Evolutionary conservation across 2,888 invertebrate genomes (phyloP).

Genomic region (Falcaria lacertinaria): DNA sequence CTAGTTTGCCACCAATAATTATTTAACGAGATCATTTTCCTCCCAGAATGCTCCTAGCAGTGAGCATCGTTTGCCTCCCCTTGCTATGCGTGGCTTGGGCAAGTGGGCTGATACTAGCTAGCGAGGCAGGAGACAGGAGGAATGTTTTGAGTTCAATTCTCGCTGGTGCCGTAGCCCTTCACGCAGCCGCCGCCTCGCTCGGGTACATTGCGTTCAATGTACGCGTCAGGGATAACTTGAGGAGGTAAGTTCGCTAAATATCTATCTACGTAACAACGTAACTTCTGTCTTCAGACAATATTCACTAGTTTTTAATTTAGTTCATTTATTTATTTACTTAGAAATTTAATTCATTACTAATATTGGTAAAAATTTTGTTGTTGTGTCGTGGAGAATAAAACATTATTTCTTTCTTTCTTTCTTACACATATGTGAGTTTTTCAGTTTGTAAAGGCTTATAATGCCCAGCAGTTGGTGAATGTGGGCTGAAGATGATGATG

Average conservation of each 20-base stretch:
- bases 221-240: slow-evolving; percentile 88
- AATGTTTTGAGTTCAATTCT: slow-evolving; percentile 86
- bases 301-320: no score
- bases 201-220: slow-evolving; percentile 94
- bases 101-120: slow-evolving; percentile 67
- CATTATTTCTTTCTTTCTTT: no score
- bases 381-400: no score
- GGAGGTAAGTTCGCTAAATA: slow-evolving; percentile 62
- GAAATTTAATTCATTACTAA: no score
- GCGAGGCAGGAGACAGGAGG: slow-evolving; percentile 85
- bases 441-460: no score
- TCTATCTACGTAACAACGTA: no score
- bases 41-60: slow-evolving; percentile 88
- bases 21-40: slow-evolving; percentile 3
- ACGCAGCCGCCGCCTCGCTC: slow-evolving; percentile 90
- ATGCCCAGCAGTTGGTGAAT: no score
- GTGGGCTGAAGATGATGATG: no score
- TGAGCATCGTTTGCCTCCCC: slow-evolving; percentile 92
- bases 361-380: no score
- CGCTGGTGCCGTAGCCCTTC: slow-evolving; percentile 86
- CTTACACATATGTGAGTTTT: no score
- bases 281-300: no score
- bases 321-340: no score
- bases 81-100: slow-evolving; percentile 93
- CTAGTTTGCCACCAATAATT: background rate